These are phyloP conservation scores for Fundulus diaphanus DNA, from an alignment of 2,797 vertebrate species.

Conservation along the genomic window DNA sequence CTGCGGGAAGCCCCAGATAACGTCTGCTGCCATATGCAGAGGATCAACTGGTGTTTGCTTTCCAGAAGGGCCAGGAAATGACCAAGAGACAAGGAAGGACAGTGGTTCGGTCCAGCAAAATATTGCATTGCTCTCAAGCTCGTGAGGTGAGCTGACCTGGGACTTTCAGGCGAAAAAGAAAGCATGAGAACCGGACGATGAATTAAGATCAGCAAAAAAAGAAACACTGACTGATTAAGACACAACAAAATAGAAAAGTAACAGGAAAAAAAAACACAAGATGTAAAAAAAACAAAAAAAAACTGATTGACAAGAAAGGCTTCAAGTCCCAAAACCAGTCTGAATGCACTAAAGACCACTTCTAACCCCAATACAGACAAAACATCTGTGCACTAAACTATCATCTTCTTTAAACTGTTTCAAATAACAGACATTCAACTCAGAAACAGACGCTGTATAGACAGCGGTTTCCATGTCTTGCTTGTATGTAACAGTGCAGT, in stretches of 20 bases:
- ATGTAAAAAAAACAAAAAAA: constrained; percentile 27
- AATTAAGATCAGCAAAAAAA: constrained; percentile 12
- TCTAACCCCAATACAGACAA: constrained; percentile 8
- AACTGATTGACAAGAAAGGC: background rate
- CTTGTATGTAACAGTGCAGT: background rate
- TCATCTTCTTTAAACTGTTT: background rate
- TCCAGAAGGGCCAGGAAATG: constrained; percentile 59
- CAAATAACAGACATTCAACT: no score
- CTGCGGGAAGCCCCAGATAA: constrained; percentile 63
- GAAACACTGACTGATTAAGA: background rate
- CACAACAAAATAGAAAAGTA: constrained; percentile 20
- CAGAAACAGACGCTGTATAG: background rate
- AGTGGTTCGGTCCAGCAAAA: constrained; percentile 14
- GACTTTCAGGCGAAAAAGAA: constrained; percentile 19
- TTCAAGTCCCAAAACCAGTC: background rate
- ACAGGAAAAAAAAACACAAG: constrained; percentile 4
- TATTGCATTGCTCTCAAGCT: constrained; percentile 12
- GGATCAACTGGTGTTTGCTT: constrained; percentile 72
- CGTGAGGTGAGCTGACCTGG: constrained; percentile 15
- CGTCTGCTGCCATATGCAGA: constrained; percentile 50
- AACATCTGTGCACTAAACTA: background rate
- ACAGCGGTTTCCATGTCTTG: background rate
- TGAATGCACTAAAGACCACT: background rate
- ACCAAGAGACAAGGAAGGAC: constrained; percentile 44
- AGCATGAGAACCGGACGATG: constrained; percentile 12